Base-by-base conservation (phyloP, 2,113 vertebrate species). In the Ctenodactylus gundi region DNA sequence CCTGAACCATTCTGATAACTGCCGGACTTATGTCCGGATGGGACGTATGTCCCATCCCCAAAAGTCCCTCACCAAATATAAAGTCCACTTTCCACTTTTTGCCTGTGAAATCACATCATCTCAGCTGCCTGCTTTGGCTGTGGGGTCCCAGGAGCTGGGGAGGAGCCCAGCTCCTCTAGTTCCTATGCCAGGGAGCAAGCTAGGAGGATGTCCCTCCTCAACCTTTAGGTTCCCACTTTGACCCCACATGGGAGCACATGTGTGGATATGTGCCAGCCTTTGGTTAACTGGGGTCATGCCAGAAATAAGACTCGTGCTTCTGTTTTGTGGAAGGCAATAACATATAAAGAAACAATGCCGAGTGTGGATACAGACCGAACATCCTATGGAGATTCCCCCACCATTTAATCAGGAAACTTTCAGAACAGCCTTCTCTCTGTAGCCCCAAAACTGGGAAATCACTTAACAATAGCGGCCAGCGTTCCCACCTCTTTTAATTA, bases 401-500 rank as follows among this genome's bases (percentile, higher is more conserved):
- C 88, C 88, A 68, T 82, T 96, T 93, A 92, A 96, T 94, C 90
- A 91, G 86, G 78, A 72, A 34, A 36, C 46, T 92, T 94, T 91
- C 51, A 41, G 57, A 20, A 58, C 46, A 81, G 65, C 62, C 90
- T 83, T 36, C 39, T 93, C 51, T 85, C 51, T 91, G 68, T 62
- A 95, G 51, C 41, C 64, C 85, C 36, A 36, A 91, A 95, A 92
- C 65, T 70, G 88, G n/a, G n/a, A n/a, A 90, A 87, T 95, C 95
- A 91, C 78, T 94, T 96, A 94, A 89, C 57, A 55, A 85, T 57
- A 77, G 41, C 89, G 92, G 36, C 88, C 86, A 62, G 92, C 88
- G 65, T 81, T 92, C 94, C 91, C 60, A 55, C 85, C 94, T 82
- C 73, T 80, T 94, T 94, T 93, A 96, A 97, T 93, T 94, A 95